Evolutionary conservation across 2,113 vertebrate genomes (phyloP).

Genomic region (Symphodus melops): DNA sequence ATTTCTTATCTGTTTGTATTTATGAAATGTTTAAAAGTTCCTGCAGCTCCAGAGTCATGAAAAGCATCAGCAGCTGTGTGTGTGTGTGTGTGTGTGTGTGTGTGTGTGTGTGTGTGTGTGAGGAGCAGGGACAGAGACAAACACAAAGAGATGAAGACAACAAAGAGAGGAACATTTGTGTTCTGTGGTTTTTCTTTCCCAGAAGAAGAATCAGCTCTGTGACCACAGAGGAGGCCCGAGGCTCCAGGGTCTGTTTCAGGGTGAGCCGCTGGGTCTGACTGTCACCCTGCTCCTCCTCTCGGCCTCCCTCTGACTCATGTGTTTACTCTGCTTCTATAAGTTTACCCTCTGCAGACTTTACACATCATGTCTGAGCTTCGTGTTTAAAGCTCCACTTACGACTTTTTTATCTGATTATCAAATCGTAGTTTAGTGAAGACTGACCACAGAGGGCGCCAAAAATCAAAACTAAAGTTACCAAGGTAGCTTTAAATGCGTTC

Average conservation of each 20-base stretch:
- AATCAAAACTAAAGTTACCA: no score
- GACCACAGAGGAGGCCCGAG: conserved; percentile 70
- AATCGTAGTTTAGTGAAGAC: no score
- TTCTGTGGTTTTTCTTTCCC: conserved; percentile 72
- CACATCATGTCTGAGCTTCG: conserved; percentile 10
- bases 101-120: background rate
- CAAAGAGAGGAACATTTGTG: conserved; percentile 46
- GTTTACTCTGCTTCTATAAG: conserved; percentile 27
- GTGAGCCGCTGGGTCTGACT: conserved; percentile 18
- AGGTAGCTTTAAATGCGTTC: no score
- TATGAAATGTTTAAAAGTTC: background rate
- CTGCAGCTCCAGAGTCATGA: background rate
- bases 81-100: background rate
- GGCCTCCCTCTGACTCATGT: conserved; percentile 46
- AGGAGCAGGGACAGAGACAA: background rate
- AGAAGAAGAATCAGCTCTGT: conserved; percentile 78
- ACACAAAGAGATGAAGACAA: conserved; percentile 16
- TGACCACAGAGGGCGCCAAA: no score
- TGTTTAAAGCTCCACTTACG: no score
- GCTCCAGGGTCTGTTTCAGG: conserved; percentile 58
- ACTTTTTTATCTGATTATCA: no score
- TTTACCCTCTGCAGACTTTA: conserved; percentile 49
- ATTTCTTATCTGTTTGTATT: no score
- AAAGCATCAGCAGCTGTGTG: background rate
- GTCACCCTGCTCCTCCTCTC: conserved; percentile 9